These are phyloP conservation scores for Andrena flavipes DNA, from an alignment of 2,888 invertebrate genomes.

Conservation along the genomic window DNA sequence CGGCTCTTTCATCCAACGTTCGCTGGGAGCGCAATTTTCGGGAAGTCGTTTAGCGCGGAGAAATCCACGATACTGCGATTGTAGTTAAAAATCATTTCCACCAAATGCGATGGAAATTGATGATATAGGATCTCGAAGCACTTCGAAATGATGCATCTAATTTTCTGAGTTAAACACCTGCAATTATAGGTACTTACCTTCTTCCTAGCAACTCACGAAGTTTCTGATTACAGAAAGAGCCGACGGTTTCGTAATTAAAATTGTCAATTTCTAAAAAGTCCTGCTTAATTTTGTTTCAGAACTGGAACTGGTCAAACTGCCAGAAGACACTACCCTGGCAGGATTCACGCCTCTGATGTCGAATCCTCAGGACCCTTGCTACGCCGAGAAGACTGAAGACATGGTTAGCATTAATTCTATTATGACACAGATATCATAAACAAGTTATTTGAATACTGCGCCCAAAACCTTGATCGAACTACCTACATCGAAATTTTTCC, in stretches of 20 bases:
- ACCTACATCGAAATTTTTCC: not conserved
- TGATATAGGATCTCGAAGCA: too few species aligned
- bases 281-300: slow-evolving; percentile 85
- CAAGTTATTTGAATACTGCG: not conserved
- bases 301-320: slow-evolving; percentile 89
- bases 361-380: slow-evolving; percentile 90
- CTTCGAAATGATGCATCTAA: too few species aligned
- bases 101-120: too few species aligned
- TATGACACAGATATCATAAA: too few species aligned
- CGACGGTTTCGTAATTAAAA: not conserved
- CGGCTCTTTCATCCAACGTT: slow-evolving; percentile 32
- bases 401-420: slow-evolving; percentile 84
- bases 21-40: slow-evolving; percentile 24
- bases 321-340: slow-evolving; percentile 92
- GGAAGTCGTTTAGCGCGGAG: not conserved
- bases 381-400: slow-evolving; percentile 88
- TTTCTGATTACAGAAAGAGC: too few species aligned
- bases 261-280: not conserved
- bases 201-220: too few species aligned
- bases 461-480: not conserved
- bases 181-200: too few species aligned
- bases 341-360: slow-evolving; percentile 95
- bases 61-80: not conserved
- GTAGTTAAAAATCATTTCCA: too few species aligned
- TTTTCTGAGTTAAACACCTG: too few species aligned